Evolutionary conservation across 2,113 vertebrate genomes (phyloP).

Genomic region (Grallaria varia): DNA sequence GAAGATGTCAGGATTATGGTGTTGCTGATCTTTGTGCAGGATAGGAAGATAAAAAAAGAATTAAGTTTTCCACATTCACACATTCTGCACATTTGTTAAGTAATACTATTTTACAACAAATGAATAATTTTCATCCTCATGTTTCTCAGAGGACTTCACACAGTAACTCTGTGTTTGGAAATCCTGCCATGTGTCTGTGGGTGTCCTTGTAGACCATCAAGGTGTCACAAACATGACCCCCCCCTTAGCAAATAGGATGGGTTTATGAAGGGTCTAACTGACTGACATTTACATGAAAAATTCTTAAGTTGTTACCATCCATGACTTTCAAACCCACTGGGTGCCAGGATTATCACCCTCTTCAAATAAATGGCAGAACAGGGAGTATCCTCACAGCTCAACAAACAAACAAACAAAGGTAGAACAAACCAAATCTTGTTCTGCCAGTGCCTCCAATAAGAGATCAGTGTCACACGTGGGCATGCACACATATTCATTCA

Average conservation of each 20-base stretch:
- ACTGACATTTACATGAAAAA: not conserved
- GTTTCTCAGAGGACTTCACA: not conserved
- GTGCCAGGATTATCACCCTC: not conserved
- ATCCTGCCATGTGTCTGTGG: accelerated
- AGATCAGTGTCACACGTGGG: accelerated
- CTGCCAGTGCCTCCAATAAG: not conserved
- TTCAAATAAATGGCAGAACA: not conserved
- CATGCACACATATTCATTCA: accelerated
- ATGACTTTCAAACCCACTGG: not conserved
- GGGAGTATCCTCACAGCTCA: not conserved
- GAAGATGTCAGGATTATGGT: not conserved
- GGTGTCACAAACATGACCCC: accelerated
- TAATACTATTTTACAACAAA: not conserved
- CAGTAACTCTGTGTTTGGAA: not conserved
- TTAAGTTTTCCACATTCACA: accelerated
- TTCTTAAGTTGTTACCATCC: not conserved
- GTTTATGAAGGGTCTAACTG: not conserved
- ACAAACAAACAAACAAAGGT: not conserved
- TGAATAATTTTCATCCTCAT: not conserved
- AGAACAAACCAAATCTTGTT: not conserved
- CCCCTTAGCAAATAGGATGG: not conserved
- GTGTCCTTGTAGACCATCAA: not conserved
- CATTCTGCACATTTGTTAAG: not conserved
- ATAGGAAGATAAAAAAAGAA: not conserved
- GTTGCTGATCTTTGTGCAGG: not conserved